Evolutionary conservation across 2,113 vertebrate genomes (phyloP), one percentile per base, ranked within the genome.

Genomic region (Syngnathus scovelli): DNA sequence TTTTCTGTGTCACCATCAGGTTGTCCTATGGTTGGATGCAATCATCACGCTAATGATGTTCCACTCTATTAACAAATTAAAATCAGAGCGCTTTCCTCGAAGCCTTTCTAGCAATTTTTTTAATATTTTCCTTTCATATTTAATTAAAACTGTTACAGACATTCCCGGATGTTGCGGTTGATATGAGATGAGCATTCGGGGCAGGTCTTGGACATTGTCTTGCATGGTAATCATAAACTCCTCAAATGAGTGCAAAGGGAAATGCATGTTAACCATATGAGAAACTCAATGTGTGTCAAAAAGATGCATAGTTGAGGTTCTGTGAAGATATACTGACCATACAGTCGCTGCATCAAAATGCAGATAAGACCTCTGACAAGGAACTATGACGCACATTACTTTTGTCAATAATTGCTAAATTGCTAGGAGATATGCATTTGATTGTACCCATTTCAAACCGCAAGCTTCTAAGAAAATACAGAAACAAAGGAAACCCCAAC

Each of bases 241-340:
- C 83, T 83, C 75, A 83, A 74, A 79, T 68, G 60, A 75, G 78
- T 67, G 77, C 83, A 86, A 84, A 86, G 76, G 62, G 71, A 84
- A 83, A 81, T 85, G 75, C 78, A 86, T 72, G 85, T 79, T 82
- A 84, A 85, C 79, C 38, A 55, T 74, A 65, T 66, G 67, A 83
- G 74, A 84, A 78, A 83, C 86, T 90, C 86, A 87, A 88, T 88
- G 75, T 37, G 67, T 81, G 86, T 89, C 85, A 84, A 67, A 81
- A 82, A 84, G 79, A 87, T 78, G 73, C 80, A 82, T 83, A 33
- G 27, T 33, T 33, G 27, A 72, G 66, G 56, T 60, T 77, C 63
- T 79, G 67, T 75, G 46, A 70, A 72, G 77, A 84, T 68, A 33
- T 54, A 74, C 18, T 18, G 44, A 27, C 6, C 71, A 64, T 78